These are phyloP conservation scores for Bubo bubo DNA, from an alignment of 2,113 vertebrate genomes.

Conservation along the genomic window DNA sequence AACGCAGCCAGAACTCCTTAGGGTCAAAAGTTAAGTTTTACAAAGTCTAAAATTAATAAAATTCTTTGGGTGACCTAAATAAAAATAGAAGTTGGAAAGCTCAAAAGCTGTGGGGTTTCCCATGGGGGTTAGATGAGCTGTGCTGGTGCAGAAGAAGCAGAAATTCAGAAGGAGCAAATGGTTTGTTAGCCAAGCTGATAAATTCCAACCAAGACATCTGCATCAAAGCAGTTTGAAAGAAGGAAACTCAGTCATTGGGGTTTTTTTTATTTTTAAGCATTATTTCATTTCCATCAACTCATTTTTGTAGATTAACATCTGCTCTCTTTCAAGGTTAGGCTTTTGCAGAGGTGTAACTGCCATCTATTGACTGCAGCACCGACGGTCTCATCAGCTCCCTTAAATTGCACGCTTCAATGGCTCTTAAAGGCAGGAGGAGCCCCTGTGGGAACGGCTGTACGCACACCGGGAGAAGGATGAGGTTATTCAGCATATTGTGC, in stretches of 20 bases:
- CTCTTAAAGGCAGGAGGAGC: neutral
- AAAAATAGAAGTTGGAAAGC: neutral
- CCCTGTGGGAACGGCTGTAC: rapidly evolving
- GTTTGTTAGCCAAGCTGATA: neutral
- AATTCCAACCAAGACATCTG: neutral
- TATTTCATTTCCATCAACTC: neutral
- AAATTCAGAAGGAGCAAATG: neutral
- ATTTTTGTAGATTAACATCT: neutral
- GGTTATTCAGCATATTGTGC: neutral
- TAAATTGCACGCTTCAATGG: too few species aligned
- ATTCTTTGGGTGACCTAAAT: neutral
- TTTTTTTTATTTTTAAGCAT: neutral
- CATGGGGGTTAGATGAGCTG: neutral
- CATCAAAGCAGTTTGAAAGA: neutral
- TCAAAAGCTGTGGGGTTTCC: neutral
- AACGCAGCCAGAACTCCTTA: neutral
- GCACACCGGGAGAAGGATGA: neutral
- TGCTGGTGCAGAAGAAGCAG: neutral
- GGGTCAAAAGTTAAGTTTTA: neutral
- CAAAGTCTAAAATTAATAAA: neutral
- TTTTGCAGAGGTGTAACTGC: neutral
- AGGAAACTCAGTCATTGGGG: neutral
- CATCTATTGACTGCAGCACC: neutral
- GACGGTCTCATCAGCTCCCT: neutral
- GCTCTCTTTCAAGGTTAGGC: neutral